phyloP scores from a whole-genome alignment of 1,140 invertebrate genomes.

The Araneus ventricosus region DNA sequence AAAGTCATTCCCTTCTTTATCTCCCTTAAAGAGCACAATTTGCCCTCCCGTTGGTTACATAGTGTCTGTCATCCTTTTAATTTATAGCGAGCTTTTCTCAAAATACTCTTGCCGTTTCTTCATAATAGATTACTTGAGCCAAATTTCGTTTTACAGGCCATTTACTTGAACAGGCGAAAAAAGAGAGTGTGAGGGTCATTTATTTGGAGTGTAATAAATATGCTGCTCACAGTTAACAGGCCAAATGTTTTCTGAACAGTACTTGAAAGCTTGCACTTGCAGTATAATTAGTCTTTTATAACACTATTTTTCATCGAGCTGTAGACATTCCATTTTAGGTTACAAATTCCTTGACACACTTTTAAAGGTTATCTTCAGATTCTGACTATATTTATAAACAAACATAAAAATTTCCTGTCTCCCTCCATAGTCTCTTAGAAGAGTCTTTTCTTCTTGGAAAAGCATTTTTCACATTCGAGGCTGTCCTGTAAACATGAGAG shows the following conservation, averaged over 20 bases:
- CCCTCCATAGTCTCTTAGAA: neutral
- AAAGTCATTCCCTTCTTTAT: conserved; percentile 26
- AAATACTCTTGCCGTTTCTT: conserved; percentile 48
- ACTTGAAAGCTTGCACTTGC: conserved; percentile 39
- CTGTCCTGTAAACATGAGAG: neutral
- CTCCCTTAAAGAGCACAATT: conserved; percentile 16
- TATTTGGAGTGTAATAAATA: conserved; percentile 71
- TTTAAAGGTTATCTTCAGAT: conserved; percentile 60
- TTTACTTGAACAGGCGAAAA: conserved; percentile 64
- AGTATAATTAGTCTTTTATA: conserved; percentile 73
- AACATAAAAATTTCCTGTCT: conserved; percentile 25
- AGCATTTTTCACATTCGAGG: conserved; percentile 28
- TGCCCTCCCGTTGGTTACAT: neutral
- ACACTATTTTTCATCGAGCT: conserved; percentile 60
- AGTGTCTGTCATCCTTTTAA: conserved; percentile 39
- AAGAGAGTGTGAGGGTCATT: conserved; percentile 55
- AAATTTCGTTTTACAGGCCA: conserved; percentile 68
- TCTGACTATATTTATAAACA: conserved; percentile 31
- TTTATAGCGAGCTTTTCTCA: conserved; percentile 52
- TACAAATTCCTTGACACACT: conserved; percentile 59
- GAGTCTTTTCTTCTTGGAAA: neutral
- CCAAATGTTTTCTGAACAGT: conserved; percentile 60
- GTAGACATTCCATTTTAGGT: conserved; percentile 18
- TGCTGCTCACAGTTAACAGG: conserved; percentile 44
- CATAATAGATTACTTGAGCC: conserved; percentile 52